Conservation (phyloP, 2,113 vertebrate genomes). For the Atherinomorus stipes region DNA sequence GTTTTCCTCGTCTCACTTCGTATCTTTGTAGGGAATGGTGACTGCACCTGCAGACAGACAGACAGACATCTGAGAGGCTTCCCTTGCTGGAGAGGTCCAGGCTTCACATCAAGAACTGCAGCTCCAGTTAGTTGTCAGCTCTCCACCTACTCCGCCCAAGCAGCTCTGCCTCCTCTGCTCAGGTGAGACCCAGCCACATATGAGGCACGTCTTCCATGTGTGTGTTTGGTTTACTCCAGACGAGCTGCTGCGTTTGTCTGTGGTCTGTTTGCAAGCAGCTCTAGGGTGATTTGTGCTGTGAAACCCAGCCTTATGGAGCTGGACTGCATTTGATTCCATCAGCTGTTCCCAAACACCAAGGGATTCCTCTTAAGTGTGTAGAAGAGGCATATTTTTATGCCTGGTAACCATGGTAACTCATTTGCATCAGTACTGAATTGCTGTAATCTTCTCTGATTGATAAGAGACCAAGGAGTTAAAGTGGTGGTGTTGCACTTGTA, state of each 20-base stretch:
- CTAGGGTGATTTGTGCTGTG: background rate
- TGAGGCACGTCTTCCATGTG: background rate
- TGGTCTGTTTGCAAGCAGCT: background rate
- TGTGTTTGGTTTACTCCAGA: background rate
- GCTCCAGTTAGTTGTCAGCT: constrained; percentile 51
- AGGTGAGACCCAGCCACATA: constrained; percentile 61
- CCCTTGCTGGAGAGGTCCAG: constrained; percentile 63
- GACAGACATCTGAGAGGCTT: constrained; percentile 48
- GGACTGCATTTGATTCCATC: background rate
- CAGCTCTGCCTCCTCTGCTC: constrained; percentile 54
- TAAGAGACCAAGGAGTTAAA: background rate
- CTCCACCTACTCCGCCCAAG: constrained; percentile 48
- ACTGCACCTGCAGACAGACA: constrained; percentile 66
- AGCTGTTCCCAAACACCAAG: background rate
- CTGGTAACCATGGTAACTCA: constrained; percentile 9
- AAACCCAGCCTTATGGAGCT: background rate
- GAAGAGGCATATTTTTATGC: background rate
- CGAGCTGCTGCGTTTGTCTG: background rate
- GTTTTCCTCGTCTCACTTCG: background rate
- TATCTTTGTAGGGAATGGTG: constrained; percentile 78
- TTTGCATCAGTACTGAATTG: background rate
- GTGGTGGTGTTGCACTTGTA: background rate
- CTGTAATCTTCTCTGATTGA: constrained; percentile 5
- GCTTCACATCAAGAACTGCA: constrained; percentile 38
- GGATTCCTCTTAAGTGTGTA: background rate